Evolutionary conservation across 23 tunicate species (phyloP), one percentile per base, ranked within the genome.

Genomic region (Halocynthia roretzi): DNA sequence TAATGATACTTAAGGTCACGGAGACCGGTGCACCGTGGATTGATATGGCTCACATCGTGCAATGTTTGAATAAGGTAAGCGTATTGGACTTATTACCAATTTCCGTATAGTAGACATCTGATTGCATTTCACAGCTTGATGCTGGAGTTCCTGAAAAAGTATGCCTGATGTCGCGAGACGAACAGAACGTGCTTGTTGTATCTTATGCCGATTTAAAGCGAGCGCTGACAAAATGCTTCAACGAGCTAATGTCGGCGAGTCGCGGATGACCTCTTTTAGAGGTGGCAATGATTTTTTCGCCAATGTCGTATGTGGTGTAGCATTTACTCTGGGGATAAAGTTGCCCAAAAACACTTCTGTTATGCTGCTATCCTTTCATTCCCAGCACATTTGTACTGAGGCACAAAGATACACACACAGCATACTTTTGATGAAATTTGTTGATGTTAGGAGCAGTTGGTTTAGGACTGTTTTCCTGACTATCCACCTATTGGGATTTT

Each of bases 1-100:
- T 68, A 19, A 17, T 23, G 49, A 17, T 23, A 68, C 2, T 50
- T 50, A 10, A 74, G 78, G 91, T 84, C 66, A 89, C 90, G 0
- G 96, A 89, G 55, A 84, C 87, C 7, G 99, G 99, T 18, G 83
- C 87, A 12, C 99, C 99, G 6, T 94, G 87, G 87, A 69, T 94
- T 44, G 95, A 87, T 67, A 40, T 94, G 62, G 82, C 99, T 14
- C 99, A 94, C 55, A 84, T 94, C 51, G 85, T 86, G 44, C 85
- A 84, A 58, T 84, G 95, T 71, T 76, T 94, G n/a, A 94, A 94
- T 56, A 94, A 94, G 85, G 98, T 86, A 82, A 79, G 68, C 10
- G 10, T 22, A 14, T n/a, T 12, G 17, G 0, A 10, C 60, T 70
- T 12, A 12, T 31, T 31, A 31, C 44, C 44, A 14, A 72, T 72